phyloP scores from a whole-genome alignment of 2,113 vertebrate species.

The Columbina picui region DNA sequence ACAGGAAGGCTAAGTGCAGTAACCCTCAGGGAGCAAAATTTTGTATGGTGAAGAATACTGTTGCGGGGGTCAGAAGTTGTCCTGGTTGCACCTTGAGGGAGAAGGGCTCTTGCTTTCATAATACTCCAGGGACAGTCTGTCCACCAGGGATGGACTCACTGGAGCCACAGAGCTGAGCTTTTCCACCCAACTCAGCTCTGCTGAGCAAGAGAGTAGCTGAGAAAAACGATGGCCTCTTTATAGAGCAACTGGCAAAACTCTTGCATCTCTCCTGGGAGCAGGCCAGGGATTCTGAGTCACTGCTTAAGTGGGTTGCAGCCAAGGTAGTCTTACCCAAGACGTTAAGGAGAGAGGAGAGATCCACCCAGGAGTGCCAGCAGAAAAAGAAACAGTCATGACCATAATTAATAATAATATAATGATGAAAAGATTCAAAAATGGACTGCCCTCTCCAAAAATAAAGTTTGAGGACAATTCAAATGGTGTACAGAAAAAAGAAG shows the following conservation, averaged over 20 bases:
- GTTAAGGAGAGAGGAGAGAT: conserved; percentile 47
- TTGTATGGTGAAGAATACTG: not conserved
- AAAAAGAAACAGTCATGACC: conserved; percentile 42
- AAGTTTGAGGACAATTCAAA: conserved; percentile 70
- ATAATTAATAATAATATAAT: conserved; percentile 56
- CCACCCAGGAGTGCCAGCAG: conserved; percentile 56
- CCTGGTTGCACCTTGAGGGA: not conserved
- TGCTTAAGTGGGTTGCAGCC: conserved; percentile 33
- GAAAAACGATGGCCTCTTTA: conserved; percentile 57
- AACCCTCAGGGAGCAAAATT: not conserved
- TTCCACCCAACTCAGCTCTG: conserved; percentile 29
- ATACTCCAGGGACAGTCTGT: not conserved
- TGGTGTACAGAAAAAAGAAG: conserved; percentile 40
- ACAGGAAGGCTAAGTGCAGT: not conserved
- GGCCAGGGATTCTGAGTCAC: conserved; percentile 71
- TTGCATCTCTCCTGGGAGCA: conserved; percentile 44
- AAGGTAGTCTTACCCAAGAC: conserved; percentile 57
- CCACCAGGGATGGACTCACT: conserved; percentile 23
- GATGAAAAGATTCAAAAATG: conserved; percentile 51
- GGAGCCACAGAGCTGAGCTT: conserved; percentile 50
- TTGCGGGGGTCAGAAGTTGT: not conserved
- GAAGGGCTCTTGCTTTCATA: conserved; percentile 10
- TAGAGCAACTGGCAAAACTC: conserved; percentile 54
- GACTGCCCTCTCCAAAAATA: conserved; percentile 71
- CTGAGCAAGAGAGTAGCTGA: not conserved